Base-by-base conservation (phyloP, 1,140 invertebrate genomes). In the Neomicropteryx cornuta region DNA sequence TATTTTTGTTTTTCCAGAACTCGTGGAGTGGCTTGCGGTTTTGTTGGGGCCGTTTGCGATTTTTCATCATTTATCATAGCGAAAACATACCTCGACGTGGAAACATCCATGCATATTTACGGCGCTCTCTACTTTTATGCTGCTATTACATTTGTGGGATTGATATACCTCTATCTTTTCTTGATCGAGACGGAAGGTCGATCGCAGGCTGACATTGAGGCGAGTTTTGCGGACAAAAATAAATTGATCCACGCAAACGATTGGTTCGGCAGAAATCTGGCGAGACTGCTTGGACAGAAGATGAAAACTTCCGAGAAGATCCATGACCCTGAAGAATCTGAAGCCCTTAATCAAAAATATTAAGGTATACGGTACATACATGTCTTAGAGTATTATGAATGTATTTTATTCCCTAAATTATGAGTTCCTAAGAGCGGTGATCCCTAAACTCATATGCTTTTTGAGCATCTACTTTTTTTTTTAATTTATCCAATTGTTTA, bases 131-230 rank as follows among this genome's bases (percentile, higher is more conserved):
- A 70, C 46, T 60, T 79, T 30, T 83, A 79, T 53, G 63, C 72
- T 5, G 61, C 47, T 3, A 63, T 77, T 32, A 71, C 71, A n/a
- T 59, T 72, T n/a, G 14, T 77, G 3, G 76, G 77, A 5, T 54
- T 75, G 10, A 48, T 72, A 2, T 49, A 81, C 36, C 56, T 84
- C 10, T 75, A 74, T 41, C 67, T 77, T 27, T 73, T 75, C 39
- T 53, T 90, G n/a, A 84, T 86, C 2, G 84, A 90, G 60, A 90
- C 85, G 0, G 84, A 83, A 60, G 80, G 83, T 3, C 79, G 75
- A 45, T 72, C 71, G 2, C 62, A 89, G 33, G 72, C 82, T 53
- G 82, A 89, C 54, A 84, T 89, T 23, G 75, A 79, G 48, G 56
- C 56, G 2, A 57, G 57, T 38, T 76, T 76, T 43, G 68, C 69